Conservation (phyloP, 2,888 invertebrate species). For the Drosophila recens region DNA sequence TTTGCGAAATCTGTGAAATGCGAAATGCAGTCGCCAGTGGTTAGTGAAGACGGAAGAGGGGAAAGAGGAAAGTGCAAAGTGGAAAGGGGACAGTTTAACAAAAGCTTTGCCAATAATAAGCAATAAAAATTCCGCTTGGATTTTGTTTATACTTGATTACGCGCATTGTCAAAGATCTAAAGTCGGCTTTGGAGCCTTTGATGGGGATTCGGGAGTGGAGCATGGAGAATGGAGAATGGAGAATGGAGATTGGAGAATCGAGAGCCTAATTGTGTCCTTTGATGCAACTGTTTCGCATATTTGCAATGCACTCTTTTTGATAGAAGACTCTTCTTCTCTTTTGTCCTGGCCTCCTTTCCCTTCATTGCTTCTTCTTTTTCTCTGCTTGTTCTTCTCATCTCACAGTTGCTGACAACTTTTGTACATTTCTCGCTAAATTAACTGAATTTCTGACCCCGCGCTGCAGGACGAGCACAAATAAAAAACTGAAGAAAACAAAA, state of each 20-base stretch:
- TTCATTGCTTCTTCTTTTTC: neutral
- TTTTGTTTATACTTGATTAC: constrained; percentile 52
- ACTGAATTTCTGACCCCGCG: constrained; percentile 78
- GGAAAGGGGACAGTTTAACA: constrained; percentile 20
- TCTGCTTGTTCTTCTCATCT: neutral
- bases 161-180: constrained; percentile 69
- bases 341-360: constrained; percentile 37
- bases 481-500: constrained; percentile 30
- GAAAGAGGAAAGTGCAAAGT: neutral
- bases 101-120: constrained; percentile 68
- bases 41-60: too few relatives aligned
- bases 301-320: constrained; percentile 52
- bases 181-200: constrained; percentile 75
- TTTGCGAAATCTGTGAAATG: constrained; percentile 53
- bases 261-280: constrained; percentile 73
- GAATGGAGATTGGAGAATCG: neutral
- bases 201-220: constrained; percentile 35
- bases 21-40: constrained; percentile 21
- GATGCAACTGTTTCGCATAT: constrained; percentile 77
- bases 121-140: constrained; percentile 76
- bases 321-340: constrained; percentile 32
- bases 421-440: constrained; percentile 78
- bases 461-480: constrained; percentile 53
- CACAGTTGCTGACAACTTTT: constrained; percentile 74
- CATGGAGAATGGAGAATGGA: too few relatives aligned